These are phyloP conservation scores for Tachycineta bicolor DNA, from an alignment of 2,113 vertebrate genomes.

Conservation along the genomic window DNA sequence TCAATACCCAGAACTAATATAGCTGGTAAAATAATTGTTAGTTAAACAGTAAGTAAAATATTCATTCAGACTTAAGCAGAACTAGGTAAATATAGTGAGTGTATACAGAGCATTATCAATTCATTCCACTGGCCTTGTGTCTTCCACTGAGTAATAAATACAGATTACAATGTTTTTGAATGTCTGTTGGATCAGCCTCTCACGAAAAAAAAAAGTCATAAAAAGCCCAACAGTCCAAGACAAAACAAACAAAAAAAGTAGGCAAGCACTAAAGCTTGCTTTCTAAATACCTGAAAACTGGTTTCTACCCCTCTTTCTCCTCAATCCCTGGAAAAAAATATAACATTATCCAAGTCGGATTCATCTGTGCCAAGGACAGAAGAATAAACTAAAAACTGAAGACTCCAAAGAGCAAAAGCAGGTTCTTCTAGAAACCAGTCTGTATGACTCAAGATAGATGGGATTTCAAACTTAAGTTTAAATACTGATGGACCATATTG, in stretches of 20 bases:
- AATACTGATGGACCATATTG: background rate
- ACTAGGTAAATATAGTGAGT: background rate
- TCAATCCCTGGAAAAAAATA: background rate
- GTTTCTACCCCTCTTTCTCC: background rate
- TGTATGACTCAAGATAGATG: background rate
- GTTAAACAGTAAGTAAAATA: conserved; percentile 10
- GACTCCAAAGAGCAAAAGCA: background rate
- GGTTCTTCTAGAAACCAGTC: background rate
- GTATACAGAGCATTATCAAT: background rate
- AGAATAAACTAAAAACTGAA: background rate
- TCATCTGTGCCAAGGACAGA: background rate
- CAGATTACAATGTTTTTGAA: background rate
- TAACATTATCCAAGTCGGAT: background rate
- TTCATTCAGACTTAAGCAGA: background rate
- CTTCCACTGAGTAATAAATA: background rate
- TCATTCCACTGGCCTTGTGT: background rate
- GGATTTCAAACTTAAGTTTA: background rate
- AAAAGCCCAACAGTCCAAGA: background rate
- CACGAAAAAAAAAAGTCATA: background rate
- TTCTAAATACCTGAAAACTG: background rate
- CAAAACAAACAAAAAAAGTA: background rate
- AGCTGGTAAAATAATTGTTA: background rate
- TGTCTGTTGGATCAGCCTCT: background rate
- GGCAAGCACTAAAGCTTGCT: background rate
- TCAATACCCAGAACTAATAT: background rate